A percentile compares a stretch with the other conserved stretches of the same genome.
Evolutionary conservation across 2,113 vertebrate species (phyloP).

Genomic region (Myiopsitta monachus): DNA sequence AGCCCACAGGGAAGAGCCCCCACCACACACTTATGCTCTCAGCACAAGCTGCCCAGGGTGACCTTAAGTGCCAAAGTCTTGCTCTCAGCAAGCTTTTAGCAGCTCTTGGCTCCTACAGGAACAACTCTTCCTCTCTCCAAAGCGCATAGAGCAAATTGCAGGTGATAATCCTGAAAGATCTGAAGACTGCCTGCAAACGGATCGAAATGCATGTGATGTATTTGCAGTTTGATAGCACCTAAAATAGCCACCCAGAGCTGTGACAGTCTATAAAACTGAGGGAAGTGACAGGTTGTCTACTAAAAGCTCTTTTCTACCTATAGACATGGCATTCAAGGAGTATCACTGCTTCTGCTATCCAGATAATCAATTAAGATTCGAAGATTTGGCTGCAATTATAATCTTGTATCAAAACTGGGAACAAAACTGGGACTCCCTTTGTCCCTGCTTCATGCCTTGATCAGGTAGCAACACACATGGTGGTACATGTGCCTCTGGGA

Average conservation of each 20-base stretch:
- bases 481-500: not conserved
- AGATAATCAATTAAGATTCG: not conserved
- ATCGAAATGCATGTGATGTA: not conserved
- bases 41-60: not conserved
- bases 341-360: not conserved
- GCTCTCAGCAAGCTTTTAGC: not conserved
- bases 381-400: not conserved
- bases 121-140: not conserved
- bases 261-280: not conserved
- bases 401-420: not conserved
- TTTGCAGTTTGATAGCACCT: not conserved
- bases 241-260: not conserved
- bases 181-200: not conserved
- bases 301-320: not conserved
- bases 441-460: fast-evolving
- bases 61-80: not conserved
- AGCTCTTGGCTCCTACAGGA: not conserved
- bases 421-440: not conserved
- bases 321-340: not conserved
- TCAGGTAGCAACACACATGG: fast-evolving
- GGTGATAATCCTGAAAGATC: not conserved
- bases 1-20: not conserved
- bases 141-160: not conserved
- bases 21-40: fast-evolving
- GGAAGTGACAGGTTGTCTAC: not conserved